These are phyloP conservation scores for Limnephilus rhombicus DNA, from an alignment of 2,888 invertebrate genomes.

Conservation along the genomic window DNA sequence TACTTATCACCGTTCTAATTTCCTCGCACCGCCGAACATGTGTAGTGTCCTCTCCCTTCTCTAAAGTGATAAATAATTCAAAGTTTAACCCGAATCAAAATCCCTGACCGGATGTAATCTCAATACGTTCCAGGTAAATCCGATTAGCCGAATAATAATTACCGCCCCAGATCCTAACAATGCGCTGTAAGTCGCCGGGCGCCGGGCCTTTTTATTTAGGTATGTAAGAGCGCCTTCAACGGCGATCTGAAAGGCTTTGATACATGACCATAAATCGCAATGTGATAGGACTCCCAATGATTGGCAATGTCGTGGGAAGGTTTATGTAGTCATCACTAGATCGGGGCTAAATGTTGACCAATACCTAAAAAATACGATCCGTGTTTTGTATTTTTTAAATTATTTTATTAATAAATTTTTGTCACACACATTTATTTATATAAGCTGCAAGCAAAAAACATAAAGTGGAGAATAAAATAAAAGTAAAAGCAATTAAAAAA, in stretches of 20 bases:
- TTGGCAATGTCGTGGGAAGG: neutral
- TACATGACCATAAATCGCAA: neutral
- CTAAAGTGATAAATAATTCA: constrained; percentile 51
- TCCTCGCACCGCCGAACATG: neutral
- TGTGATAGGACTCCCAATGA: neutral
- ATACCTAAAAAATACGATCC: too few relatives aligned
- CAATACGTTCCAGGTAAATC: constrained; percentile 62
- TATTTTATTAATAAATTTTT: too few relatives aligned
- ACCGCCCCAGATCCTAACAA: constrained; percentile 49
- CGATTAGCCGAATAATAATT: constrained; percentile 63
- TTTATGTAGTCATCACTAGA: neutral
- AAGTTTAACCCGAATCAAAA: constrained; percentile 48
- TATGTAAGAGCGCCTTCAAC: neutral
- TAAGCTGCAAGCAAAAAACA: too few relatives aligned
- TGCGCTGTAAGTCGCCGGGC: neutral
- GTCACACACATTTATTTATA: too few relatives aligned
- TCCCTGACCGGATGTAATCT: constrained; percentile 58
- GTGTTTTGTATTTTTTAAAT: too few relatives aligned
- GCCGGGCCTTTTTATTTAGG: neutral
- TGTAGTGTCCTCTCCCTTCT: neutral
- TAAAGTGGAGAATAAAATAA: too few relatives aligned
- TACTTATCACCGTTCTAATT: neutral
- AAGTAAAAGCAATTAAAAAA: too few relatives aligned
- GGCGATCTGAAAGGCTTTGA: neutral
- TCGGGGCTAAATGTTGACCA: neutral